Evolutionary conservation across 2,113 vertebrate genomes (phyloP).

Genomic region (Climacteris rufus): DNA sequence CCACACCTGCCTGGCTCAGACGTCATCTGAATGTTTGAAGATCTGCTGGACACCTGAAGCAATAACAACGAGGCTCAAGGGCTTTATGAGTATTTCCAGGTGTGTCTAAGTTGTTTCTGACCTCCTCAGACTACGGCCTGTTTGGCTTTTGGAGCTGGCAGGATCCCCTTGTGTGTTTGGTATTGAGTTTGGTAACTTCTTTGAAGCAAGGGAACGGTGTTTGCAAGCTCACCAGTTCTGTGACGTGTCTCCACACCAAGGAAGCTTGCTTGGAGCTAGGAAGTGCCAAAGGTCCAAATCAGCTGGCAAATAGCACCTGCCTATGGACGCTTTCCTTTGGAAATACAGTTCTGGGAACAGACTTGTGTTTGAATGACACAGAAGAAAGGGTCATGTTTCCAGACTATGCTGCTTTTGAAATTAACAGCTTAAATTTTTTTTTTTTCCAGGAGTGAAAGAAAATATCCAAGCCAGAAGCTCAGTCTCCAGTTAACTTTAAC

Average conservation of each 20-base stretch:
- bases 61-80: background rate
- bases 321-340: background rate
- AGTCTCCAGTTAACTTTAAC: background rate
- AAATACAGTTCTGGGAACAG: background rate
- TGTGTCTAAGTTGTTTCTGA: background rate
- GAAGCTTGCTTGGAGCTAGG: background rate
- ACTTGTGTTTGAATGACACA: background rate
- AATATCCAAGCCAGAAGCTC: background rate
- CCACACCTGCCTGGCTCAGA: slow-evolving; percentile 1
- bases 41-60: slow-evolving; percentile 9
- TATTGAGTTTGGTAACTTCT: background rate
- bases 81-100: background rate
- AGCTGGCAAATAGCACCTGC: background rate
- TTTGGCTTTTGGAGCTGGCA: background rate
- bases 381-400: background rate
- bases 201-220: background rate
- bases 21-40: background rate
- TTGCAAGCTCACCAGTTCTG: background rate
- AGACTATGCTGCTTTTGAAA: background rate
- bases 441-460: background rate
- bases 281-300: background rate
- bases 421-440: background rate
- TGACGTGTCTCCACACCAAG: accelerated
- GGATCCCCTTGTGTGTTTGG: background rate
- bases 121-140: background rate